These are phyloP conservation scores for Seira sanloemensis DNA, from an alignment of 2,888 invertebrate genomes.

Conservation along the genomic window DNA sequence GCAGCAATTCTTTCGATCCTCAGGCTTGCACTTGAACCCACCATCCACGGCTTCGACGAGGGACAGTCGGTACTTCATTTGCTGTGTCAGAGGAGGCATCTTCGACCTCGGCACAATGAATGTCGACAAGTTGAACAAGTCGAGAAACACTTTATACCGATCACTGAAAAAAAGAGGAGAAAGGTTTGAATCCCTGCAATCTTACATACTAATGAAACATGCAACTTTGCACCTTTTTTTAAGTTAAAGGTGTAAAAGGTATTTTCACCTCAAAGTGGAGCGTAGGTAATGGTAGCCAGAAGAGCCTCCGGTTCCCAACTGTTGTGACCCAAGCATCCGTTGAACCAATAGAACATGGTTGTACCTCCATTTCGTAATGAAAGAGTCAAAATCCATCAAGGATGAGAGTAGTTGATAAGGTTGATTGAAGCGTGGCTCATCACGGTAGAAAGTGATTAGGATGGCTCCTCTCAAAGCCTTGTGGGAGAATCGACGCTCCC, in stretches of 20 bases:
- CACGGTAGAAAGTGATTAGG: constrained; percentile 97
- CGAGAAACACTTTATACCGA: constrained; percentile 98
- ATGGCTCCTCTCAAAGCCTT: constrained; percentile 96
- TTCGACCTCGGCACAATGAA: constrained; percentile 94
- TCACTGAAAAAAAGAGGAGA: constrained; percentile 86
- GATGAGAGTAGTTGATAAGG: constrained; percentile 96
- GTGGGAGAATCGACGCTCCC: constrained; percentile 92
- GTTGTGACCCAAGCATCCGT: constrained; percentile 98
- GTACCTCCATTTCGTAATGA: constrained; percentile 99
- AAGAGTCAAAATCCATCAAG: constrained; percentile 98
- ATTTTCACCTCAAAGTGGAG: constrained; percentile 90
- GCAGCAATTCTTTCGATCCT: constrained; percentile 31
- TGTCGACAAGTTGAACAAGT: constrained; percentile 97
- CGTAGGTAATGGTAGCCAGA: constrained; percentile 98
- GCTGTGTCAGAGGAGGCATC: constrained; percentile 90
- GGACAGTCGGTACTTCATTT: constrained; percentile 87
- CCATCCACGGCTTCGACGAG: constrained; percentile 72
- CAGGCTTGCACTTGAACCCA: constrained; percentile 23
- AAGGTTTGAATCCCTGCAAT: too few relatives aligned
- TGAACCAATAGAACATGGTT: constrained; percentile 99
- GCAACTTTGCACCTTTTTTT: neutral
- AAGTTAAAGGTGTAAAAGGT: neutral
- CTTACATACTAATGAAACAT: neutral
- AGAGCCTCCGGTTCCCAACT: constrained; percentile 97
- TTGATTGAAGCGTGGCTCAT: constrained; percentile 97